Evolutionary conservation across 2,797 vertebrate species (phyloP), one percentile per base, ranked within the genome.

Genomic region (Hippopotamyrus pictus): DNA sequence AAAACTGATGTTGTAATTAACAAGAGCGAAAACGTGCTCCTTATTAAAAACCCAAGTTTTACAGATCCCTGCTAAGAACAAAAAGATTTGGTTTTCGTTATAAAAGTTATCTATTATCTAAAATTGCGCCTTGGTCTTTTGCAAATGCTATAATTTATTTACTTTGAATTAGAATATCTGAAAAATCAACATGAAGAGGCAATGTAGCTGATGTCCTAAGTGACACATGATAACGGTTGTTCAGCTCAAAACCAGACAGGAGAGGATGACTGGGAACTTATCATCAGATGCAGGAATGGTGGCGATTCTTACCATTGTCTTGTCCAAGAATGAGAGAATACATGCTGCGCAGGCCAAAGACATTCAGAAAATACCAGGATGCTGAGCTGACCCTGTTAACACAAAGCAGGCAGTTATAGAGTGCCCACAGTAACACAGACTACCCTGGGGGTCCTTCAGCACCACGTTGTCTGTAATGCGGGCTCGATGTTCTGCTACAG

Each of bases 291-390:
- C 11, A 41, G 5, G 57, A 48, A 88, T 3, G 22, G 14, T 19
- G 53, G 0, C 22, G 88, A 76, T 92, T 25, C 89, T 97, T 97
- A 99, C 99, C 99, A 90, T 99, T 99, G 93, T 99, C 99, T 94
- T 99, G 99, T 92, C 99, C 99, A 87, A 99, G 95, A 92, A 99
- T 99, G 91, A 99, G 95, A 0, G 98, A 99, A 92, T 99, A 99
- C 97, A 99, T 99, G 96, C 99, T 99, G 93, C 98, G 95, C 89
- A 99, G 97, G 92, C 99, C 99, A 96, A 99, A 99, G 33, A 99
- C 99, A 91, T 99, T 99, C 91, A 99, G 96, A 93, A 99, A 99
- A 94, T 99, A 99, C 99, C 99, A 99, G 17, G 99, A 99, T 19
- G 98, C 99, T 82, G 99, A 99, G 94, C 99, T 99, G 92, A 99